Base-by-base conservation (phyloP, 2,888 invertebrate genomes). In the Dioctria linearis region DNA sequence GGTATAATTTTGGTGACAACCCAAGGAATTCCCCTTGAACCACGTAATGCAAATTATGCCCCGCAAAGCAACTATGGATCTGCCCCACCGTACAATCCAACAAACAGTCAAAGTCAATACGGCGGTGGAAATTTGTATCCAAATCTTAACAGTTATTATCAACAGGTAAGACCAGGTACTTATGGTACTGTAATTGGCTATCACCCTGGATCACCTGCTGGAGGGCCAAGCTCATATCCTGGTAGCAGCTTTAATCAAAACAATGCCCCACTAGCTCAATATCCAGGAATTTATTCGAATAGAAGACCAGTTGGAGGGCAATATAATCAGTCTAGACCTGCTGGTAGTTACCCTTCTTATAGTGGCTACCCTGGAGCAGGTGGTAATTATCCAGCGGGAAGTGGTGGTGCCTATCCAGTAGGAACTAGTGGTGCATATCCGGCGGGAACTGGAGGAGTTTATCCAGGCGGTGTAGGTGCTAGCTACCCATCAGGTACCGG, bases 101-200 rank as follows among this genome's bases (percentile, higher is more conserved):
- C n/a, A 51, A 51, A 63, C 39, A 63, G 4, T 63, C 39, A 25
- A 63, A 39, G 63, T 63, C 66, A 66, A 42, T 42, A 66, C 42
- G 25, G 25, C 2, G 66, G 66, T 40, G 37, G 8, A 61, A 43
- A 25, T 59, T 49, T 43, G n/a, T 5, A 39, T 6, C 42, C 37
- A 3, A 59, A 39, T 46, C 25, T 40, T 46, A 61, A 43, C 25
- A 75, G n/a, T n/a, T 4, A 42, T 37, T 40, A 5, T 25, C 61
- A 8, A 76, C 61, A 76, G 46, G 37, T 46, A 4, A n/a, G n/a
- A 9, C 76, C 76, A 11, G 76, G 49, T 25, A 63, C 43, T n/a
- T 63, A 43, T 39, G 76, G 63, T 11, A 40, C 40, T 9, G 25
- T 0, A 25, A 25, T 25, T 25, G 25, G 25, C 25, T 2, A 25